Percentiles rank a stretch among this genome's conserved stretches.
These are phyloP conservation scores for Ophion costatus DNA, from an alignment of 2,888 invertebrate genomes.

Conservation along the genomic window DNA sequence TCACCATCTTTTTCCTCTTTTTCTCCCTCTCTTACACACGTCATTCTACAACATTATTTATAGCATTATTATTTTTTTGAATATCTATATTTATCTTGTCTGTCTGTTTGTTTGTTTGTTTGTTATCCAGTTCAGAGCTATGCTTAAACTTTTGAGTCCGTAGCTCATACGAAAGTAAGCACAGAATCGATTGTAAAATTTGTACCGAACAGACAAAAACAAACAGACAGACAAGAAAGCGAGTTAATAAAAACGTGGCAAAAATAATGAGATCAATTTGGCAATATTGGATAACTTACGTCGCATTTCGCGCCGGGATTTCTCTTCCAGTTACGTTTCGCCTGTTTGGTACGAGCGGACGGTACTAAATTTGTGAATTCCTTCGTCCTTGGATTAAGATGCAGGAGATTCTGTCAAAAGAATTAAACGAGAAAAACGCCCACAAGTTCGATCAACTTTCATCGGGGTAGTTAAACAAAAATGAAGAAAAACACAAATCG, in stretches of 20 bases:
- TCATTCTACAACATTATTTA: too few relatives aligned
- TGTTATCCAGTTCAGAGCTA: too few relatives aligned
- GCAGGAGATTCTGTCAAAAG: constrained; percentile 90
- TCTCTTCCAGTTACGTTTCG: constrained; percentile 97
- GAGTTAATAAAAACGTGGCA: neutral
- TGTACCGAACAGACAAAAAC: too few relatives aligned
- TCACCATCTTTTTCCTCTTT: too few relatives aligned
- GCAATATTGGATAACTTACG: constrained; percentile 84
- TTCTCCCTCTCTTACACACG: too few relatives aligned
- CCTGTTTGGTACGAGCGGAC: constrained; percentile 92
- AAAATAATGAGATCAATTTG: neutral
- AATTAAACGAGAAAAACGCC: neutral
- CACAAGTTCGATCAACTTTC: neutral
- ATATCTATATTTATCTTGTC: too few relatives aligned
- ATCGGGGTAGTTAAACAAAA: neutral
- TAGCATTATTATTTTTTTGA: too few relatives aligned
- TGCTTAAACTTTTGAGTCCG: too few relatives aligned
- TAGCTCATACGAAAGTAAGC: too few relatives aligned
- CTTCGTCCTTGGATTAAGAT: constrained; percentile 93
- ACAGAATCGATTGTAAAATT: too few relatives aligned
- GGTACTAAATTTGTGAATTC: constrained; percentile 92
- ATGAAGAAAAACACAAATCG: neutral
- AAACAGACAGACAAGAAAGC: too few relatives aligned
- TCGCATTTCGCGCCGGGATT: constrained; percentile 93
- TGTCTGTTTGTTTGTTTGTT: too few relatives aligned